Conservation (phyloP, 2,888 invertebrate genomes). For the Ectropis crepuscularia region DNA sequence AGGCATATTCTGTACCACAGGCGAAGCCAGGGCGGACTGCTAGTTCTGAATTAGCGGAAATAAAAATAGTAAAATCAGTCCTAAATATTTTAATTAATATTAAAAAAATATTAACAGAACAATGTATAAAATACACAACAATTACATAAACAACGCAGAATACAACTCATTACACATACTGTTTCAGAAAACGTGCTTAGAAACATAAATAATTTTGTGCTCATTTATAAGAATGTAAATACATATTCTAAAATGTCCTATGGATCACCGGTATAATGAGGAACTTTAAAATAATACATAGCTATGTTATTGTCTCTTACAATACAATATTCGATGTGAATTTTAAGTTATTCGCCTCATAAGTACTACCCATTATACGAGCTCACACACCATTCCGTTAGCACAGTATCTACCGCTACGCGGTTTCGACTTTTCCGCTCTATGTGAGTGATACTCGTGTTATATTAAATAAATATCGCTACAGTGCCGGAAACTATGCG, state of each 20-base stretch:
- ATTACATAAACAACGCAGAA: conserved; percentile 32
- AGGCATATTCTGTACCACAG: not conserved
- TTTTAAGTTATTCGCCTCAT: conserved; percentile 22
- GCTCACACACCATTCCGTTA: too few species aligned
- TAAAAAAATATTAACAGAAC: conserved; percentile 55
- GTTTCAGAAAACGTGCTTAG: conserved; percentile 24
- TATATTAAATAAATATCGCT: conserved; percentile 2
- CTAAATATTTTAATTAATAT: conserved; percentile 44
- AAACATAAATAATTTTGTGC: conserved; percentile 28
- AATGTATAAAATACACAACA: conserved; percentile 48
- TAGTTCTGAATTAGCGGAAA: not conserved
- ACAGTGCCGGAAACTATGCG: conserved; percentile 2
- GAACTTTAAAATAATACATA: conserved; percentile 39
- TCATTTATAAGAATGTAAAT: conserved; percentile 13
- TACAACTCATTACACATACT: conserved; percentile 28
- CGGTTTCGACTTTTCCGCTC: too few species aligned
- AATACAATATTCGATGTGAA: conserved; percentile 38
- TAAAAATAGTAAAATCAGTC: not conserved
- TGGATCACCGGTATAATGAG: conserved; percentile 31
- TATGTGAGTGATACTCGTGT: too few species aligned
- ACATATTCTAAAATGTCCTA: conserved; percentile 5
- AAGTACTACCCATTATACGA: conserved; percentile 4
- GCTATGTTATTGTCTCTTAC: conserved; percentile 33
- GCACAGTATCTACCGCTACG: too few species aligned
- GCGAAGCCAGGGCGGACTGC: not conserved